These are phyloP conservation scores for Nomia melanderi DNA, from an alignment of 1,140 invertebrate genomes.

Conservation along the genomic window DNA sequence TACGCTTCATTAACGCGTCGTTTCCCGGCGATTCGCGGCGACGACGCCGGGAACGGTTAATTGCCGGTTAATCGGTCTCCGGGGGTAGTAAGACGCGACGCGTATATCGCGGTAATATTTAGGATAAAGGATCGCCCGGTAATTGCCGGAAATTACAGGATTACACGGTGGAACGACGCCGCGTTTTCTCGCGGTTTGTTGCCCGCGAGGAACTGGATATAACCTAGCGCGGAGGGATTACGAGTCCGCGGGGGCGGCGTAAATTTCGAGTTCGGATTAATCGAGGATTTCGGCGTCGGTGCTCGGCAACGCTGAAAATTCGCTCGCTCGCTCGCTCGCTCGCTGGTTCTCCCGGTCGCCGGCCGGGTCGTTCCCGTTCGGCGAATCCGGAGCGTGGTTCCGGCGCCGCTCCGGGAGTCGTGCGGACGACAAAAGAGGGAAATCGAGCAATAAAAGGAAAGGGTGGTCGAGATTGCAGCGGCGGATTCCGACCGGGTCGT, in stretches of 20 bases:
- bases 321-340: background rate
- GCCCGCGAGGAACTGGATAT: constrained; percentile 8
- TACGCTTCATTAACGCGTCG: background rate
- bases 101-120: constrained; percentile 24
- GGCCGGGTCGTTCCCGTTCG: too few relatives aligned
- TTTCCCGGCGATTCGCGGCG: background rate
- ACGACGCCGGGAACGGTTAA: background rate
- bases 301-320: background rate
- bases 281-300: background rate
- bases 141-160: constrained; percentile 21
- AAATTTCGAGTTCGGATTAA: constrained; percentile 52
- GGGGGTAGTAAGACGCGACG: background rate
- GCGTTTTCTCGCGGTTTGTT: constrained; percentile 1
- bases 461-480: background rate
- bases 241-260: constrained; percentile 17
- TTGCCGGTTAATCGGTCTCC: constrained; percentile 16
- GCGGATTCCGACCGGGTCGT: background rate
- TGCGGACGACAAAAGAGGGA: background rate
- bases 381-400: background rate
- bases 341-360: too few relatives aligned
- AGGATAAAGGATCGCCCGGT: constrained; percentile 4
- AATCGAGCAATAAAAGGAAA: background rate
- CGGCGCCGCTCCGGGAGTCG: background rate
- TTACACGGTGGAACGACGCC: background rate
- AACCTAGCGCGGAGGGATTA: constrained; percentile 30